phyloP scores from a whole-genome alignment of 1,140 invertebrate genomes.

The Acyrthosiphon pisum region DNA sequence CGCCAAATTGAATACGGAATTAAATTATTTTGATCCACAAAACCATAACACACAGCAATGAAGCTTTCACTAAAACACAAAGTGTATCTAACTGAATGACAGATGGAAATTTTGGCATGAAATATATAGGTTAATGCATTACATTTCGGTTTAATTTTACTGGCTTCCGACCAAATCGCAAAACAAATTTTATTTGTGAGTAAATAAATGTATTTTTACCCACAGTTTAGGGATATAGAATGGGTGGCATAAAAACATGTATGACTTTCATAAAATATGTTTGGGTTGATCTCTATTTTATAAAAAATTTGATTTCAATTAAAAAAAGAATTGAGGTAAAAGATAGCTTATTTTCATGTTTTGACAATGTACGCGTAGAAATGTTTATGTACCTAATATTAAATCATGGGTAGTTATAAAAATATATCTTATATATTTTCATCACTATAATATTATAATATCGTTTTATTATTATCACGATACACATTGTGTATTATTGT shows the following conservation, averaged over 20 bases:
- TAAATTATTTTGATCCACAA: neutral
- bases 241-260: too few species aligned
- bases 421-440: too few species aligned
- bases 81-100: neutral
- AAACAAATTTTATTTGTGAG: neutral
- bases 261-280: neutral
- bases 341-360: neutral
- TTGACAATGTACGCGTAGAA: neutral
- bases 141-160: neutral
- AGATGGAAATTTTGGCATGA: conserved; percentile 27
- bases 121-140: conserved; percentile 27
- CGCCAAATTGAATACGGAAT: neutral
- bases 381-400: neutral
- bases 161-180: neutral
- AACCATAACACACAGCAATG: neutral
- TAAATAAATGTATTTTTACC: neutral
- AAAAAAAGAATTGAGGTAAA: neutral
- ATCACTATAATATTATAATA: too few species aligned
- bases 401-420: too few species aligned
- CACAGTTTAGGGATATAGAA: neutral
- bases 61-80: neutral
- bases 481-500: too few species aligned
- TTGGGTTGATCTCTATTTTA: neutral
- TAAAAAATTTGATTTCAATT: neutral
- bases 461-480: too few species aligned